Evolutionary conservation across 1,140 invertebrate species (phyloP).

Genomic region (Reticulitermes speratus): DNA sequence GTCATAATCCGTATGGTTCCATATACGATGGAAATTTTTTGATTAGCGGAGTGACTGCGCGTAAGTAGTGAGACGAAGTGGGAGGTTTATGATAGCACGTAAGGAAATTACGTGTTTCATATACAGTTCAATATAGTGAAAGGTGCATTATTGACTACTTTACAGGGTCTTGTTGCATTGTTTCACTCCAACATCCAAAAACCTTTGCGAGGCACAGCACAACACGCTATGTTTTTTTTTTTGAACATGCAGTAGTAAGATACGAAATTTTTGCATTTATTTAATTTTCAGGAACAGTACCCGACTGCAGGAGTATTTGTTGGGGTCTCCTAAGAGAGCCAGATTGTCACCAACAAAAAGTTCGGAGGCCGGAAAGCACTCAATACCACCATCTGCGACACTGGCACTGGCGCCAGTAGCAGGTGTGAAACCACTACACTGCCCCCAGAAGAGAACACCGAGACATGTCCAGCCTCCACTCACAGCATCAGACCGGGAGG

Average conservation of each 20-base stretch:
- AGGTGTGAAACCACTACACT: too few species aligned
- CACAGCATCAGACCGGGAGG: not conserved
- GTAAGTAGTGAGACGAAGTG: too few species aligned
- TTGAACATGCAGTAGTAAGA: not conserved
- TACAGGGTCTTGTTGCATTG: too few species aligned
- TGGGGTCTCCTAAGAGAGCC: not conserved
- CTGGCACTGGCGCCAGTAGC: too few species aligned
- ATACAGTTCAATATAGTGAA: too few species aligned
- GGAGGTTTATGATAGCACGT: too few species aligned
- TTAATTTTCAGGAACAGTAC: not conserved
- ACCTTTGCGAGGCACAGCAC: not conserved
- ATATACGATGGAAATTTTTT: too few species aligned
- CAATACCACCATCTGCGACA: too few species aligned
- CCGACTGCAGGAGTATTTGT: not conserved
- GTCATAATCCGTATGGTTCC: too few species aligned
- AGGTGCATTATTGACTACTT: too few species aligned
- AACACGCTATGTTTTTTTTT: not conserved
- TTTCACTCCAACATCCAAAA: not conserved
- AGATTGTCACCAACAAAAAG: not conserved
- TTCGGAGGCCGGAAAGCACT: not conserved
- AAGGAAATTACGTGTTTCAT: too few species aligned
- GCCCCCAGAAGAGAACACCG: not conserved
- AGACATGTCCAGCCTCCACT: not conserved
- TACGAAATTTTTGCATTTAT: not conserved
- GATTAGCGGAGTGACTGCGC: too few species aligned